Base-by-base conservation (phyloP, 2,797 vertebrate species). In the Pseudochirops cupreus region DNA sequence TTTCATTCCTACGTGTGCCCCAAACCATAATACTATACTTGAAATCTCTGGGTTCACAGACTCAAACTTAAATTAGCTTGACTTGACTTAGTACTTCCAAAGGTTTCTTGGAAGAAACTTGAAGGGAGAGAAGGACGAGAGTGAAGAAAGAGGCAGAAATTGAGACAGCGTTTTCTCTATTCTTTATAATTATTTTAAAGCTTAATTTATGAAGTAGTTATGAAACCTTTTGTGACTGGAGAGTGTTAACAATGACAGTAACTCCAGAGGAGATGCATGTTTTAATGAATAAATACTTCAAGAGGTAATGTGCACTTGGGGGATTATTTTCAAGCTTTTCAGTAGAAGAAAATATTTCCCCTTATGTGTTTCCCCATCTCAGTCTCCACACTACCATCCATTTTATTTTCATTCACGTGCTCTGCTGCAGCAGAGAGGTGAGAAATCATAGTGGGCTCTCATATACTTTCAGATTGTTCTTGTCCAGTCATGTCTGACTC, bases 1-100 rank as follows among this genome's bases (percentile, higher is more conserved):
- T 29, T 0, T 59, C n/a, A 94, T 95, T 95, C 93, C 93, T 95
- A 62, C 90, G 91, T 92, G 94, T 74, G 90, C 10, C 59, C 95
- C 31, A 67, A 33, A n/a, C 59, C 59, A 67, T 67, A 67, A 14
- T 5, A 67, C 4, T 33, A 33, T 6, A 82, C 91, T 92, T 93
- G 95, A 94, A 67, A 56, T 91, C 91, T 54, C 13, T 67, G 31
- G 31, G 14, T 67, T 33, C 12, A 33, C 59, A 67, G 59, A 46
- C 1, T 91, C n/a, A n/a, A 31, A 6, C 59, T 95, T 53, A 93
- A 53, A 91, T 96, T 94, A 95, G 96, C 94, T 56, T 93, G 46
- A 92, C 91, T 33, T 94, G 95, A 92, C 39, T 46, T 53, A 92
- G 50, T 96, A 94, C 56, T 92, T 95, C 67, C 58, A 2, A n/a